Base-by-base conservation (phyloP, 2,113 vertebrate genomes). In the Rostratula benghalensis region DNA sequence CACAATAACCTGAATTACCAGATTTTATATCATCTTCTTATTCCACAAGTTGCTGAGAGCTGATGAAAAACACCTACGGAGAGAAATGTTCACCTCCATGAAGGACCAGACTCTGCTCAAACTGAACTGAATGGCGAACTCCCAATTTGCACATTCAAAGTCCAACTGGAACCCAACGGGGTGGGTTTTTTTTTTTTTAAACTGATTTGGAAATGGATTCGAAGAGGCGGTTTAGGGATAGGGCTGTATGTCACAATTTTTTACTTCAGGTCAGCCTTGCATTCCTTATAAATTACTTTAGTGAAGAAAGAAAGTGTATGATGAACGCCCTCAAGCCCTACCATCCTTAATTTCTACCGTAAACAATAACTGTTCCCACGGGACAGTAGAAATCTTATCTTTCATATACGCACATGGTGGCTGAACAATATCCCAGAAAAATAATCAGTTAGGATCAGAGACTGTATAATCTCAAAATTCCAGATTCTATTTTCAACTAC, bases 391-490 rank as follows among this genome's bases (percentile, higher is more conserved):
- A 88, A 70, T 54, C 82, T 83, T 94, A 87, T 88, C 75, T 92
- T 87, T 89, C 75, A 88, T 12, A 73, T 74, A 77, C 50, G 70
- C 83, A 51, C 93, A 59, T 18, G 84, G 87, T 64, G 94, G 54
- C 76, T 90, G 94, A 54, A 89, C 70, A 61, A 63, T 77, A 96
- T 54, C 70, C 89, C 35, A 85, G 87, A 92, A 96, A 97, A 97
- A 95, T 82, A 94, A 97, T 97, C 92, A 89, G 95, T 78, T 95
- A 73, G 70, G 92, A 90, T 96, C 97, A 96, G 88, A 95, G 89
- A 73, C 83, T 75, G 85, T 19, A 83, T 94, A 94, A 95, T 96
- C 96, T 97, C 95, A 96, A 97, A 97, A 94, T 97, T 96, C 94
- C 87, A 96, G 95, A 96, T 97, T 95, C 85, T 93, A 84, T 87